Percentiles rank a stretch among this genome's conserved stretches.
Evolutionary conservation across 2,797 vertebrate genomes (phyloP).

Genomic region (Centropyge bicolor): DNA sequence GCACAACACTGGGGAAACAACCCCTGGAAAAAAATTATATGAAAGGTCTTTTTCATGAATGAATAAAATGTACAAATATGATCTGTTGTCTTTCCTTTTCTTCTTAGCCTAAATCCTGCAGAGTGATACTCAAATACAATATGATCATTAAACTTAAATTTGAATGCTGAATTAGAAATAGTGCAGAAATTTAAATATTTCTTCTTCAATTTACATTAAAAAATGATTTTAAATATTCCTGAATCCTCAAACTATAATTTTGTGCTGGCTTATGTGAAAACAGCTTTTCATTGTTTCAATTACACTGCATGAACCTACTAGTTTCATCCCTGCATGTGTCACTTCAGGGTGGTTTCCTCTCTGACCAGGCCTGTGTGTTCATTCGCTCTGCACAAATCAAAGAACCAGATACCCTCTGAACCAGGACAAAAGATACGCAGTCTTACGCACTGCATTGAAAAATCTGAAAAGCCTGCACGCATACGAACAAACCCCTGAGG

Average conservation of each 20-base stretch:
- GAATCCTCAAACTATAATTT: no score
- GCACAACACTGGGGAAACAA: constrained; percentile 70
- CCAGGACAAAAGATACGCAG: constrained; percentile 30
- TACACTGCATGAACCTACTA: background rate
- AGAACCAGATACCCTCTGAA: constrained; percentile 23
- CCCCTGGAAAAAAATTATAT: constrained; percentile 31
- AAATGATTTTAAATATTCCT: no score
- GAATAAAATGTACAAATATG: constrained; percentile 68
- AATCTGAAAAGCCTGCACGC: constrained; percentile 33
- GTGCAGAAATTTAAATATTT: no score
- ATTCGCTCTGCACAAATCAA: constrained; percentile 37
- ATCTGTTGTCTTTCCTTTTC: constrained; percentile 17
- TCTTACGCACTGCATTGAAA: constrained; percentile 45
- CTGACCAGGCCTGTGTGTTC: constrained; percentile 1
- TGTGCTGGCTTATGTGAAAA: no score
- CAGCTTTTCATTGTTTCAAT: background rate
- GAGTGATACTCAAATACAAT: background rate
- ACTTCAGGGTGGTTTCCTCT: constrained; percentile 1
- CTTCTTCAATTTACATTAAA: no score
- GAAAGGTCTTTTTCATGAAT: constrained; percentile 68
- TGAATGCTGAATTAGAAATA: no score
- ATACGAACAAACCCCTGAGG: constrained; percentile 43
- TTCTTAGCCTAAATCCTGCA: background rate
- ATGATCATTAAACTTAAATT: background rate
- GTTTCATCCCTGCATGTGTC: constrained; percentile 8